Evolutionary conservation across 2,888 invertebrate genomes (phyloP).

Genomic region (Coelogynopora nodosa): DNA sequence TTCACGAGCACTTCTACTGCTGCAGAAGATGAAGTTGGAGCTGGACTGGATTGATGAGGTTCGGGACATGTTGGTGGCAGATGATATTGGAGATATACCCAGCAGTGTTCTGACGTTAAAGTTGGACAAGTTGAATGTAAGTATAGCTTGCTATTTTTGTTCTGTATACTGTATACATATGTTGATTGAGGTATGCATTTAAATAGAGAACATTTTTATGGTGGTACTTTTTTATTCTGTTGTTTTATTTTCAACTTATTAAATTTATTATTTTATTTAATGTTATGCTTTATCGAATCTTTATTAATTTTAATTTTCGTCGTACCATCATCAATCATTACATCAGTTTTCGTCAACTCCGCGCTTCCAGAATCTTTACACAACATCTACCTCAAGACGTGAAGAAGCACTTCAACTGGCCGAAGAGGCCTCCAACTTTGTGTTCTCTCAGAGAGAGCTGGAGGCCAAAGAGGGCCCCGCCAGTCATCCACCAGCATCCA

Average conservation of each 20-base stretch:
- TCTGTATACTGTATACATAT: not conserved
- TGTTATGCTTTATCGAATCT: too few species aligned
- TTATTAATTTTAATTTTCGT: too few species aligned
- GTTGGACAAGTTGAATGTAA: not conserved
- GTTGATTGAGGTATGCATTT: not conserved
- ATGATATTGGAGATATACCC: not conserved
- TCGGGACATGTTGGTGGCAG: not conserved
- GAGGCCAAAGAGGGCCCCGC: not conserved
- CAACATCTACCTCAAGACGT: not conserved
- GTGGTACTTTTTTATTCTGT: too few species aligned
- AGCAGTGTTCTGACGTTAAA: not conserved
- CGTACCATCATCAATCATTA: too few species aligned
- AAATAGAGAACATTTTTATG: not conserved
- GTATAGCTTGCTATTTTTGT: not conserved
- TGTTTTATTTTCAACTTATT: too few species aligned
- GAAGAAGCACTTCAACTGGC: not conserved
- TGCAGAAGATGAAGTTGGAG: not conserved
- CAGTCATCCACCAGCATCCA: not conserved
- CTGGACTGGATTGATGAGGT: not conserved
- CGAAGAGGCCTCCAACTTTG: not conserved
- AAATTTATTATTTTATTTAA: too few species aligned
- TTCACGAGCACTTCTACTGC: not conserved
- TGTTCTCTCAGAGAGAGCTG: not conserved
- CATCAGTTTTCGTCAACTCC: too few species aligned
- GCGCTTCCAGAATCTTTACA: not conserved